Evolutionary conservation across 2,888 invertebrate species (phyloP).

Genomic region (Tanytarsus gracilentus): DNA sequence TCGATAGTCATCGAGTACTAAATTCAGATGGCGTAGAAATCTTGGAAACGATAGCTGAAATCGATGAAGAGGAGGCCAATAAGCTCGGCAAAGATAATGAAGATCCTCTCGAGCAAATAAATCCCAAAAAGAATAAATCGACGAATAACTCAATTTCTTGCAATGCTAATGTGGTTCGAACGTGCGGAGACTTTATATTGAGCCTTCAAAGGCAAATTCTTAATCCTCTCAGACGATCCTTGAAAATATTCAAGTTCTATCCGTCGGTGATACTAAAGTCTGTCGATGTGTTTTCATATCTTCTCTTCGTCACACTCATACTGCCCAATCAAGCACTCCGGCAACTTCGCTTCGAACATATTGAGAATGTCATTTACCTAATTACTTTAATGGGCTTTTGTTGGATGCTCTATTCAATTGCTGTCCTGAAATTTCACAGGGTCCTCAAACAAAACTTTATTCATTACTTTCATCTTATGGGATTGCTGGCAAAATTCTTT

Average conservation of each 20-base stretch:
- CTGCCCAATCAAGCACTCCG: slow-evolving; percentile 15
- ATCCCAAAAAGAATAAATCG: not conserved
- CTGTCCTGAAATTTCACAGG: slow-evolving; percentile 17
- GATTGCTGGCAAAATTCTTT: slow-evolving; percentile 22
- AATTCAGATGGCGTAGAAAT: slow-evolving; percentile 28
- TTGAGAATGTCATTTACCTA: slow-evolving; percentile 4
- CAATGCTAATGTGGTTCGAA: no score
- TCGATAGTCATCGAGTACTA: slow-evolving; percentile 20
- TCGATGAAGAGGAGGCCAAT: slow-evolving; percentile 21
- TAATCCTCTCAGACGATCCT: slow-evolving; percentile 19
- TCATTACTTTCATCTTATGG: slow-evolving; percentile 21
- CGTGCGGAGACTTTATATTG: no score
- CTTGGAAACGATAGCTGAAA: slow-evolving; percentile 22
- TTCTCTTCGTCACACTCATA: slow-evolving; percentile 16
- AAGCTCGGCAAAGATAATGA: no score
- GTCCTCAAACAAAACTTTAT: slow-evolving; percentile 12
- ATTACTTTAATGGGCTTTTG: slow-evolving; percentile 21
- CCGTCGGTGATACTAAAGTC: slow-evolving; percentile 28
- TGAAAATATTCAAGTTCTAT: slow-evolving; percentile 26
- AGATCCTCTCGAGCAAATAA: not conserved
- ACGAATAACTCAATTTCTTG: no score
- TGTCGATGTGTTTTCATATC: slow-evolving; percentile 26
- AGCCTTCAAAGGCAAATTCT: slow-evolving; percentile 4
- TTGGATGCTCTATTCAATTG: slow-evolving; percentile 20
- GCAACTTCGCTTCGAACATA: slow-evolving; percentile 15